phyloP scores from a whole-genome alignment of 2,113 vertebrate species.

The Plectropomus leopardus region DNA sequence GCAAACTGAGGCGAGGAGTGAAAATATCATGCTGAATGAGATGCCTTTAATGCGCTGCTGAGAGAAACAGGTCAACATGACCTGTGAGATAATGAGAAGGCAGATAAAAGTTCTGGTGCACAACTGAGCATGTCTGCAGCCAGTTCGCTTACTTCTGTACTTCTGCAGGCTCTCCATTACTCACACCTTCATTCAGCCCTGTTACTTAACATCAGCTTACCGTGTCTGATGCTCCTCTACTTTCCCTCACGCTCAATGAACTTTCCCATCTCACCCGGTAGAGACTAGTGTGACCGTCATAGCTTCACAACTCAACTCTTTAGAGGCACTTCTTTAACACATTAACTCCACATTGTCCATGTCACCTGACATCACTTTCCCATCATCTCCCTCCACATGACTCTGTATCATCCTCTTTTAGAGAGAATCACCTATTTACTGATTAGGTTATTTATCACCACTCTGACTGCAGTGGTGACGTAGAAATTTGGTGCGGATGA shows the following conservation, averaged over 20 bases:
- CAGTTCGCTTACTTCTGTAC: not conserved
- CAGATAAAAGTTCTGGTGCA: not conserved
- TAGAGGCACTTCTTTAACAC: not conserved
- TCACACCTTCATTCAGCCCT: not conserved
- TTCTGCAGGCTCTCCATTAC: not conserved
- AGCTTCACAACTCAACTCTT: constrained; percentile 7
- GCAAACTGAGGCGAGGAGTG: not conserved
- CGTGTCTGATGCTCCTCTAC: not conserved
- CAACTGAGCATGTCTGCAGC: constrained; percentile 3
- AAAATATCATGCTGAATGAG: not conserved
- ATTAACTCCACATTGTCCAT: not conserved
- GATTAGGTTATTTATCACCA: constrained; percentile 1
- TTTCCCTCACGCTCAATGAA: not conserved
- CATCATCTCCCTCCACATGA: not conserved
- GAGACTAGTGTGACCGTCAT: not conserved
- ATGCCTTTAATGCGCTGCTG: not conserved
- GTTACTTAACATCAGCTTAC: constrained; percentile 21
- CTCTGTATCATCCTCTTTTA: constrained; percentile 11
- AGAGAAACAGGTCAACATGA: constrained; percentile 39
- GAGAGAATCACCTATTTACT: constrained; percentile 8
- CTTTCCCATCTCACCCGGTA: not conserved
- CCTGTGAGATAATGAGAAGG: constrained; percentile 17
- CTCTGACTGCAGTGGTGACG: constrained; percentile 17
- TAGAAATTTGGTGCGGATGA: constrained; percentile 17
- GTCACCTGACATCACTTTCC: not conserved